phyloP scores from a whole-genome alignment of 2,113 vertebrate species.

The Apeltes quadracus region DNA sequence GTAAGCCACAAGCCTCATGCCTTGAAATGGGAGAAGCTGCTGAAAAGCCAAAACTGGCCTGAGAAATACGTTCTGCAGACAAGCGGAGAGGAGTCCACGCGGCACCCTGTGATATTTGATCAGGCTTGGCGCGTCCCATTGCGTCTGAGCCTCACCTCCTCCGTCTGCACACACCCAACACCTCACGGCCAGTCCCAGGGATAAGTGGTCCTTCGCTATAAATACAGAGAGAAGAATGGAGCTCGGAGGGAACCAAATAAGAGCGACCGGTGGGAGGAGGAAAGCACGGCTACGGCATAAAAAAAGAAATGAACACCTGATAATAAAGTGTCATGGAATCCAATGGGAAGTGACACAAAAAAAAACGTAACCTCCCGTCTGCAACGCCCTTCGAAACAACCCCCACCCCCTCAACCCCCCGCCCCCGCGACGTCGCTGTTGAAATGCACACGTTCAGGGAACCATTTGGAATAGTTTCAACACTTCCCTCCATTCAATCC shows the following conservation, averaged over 20 bases:
- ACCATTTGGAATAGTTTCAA: conserved; percentile 34
- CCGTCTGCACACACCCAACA: conserved; percentile 50
- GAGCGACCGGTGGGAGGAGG: conserved; percentile 16
- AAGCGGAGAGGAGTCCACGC: conserved; percentile 66
- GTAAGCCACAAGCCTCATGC: conserved; percentile 59
- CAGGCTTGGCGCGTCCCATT: conserved; percentile 50
- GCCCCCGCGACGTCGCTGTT: not conserved
- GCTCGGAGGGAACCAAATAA: conserved; percentile 43
- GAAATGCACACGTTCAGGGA: not conserved
- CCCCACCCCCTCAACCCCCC: too few species aligned
- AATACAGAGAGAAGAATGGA: conserved; percentile 64
- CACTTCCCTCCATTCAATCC: conserved; percentile 23
- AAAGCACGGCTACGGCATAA: conserved; percentile 21
- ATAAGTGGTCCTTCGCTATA: conserved; percentile 70
- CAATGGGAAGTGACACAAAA: conserved; percentile 23
- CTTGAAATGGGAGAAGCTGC: conserved; percentile 79
- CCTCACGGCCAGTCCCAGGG: conserved; percentile 59
- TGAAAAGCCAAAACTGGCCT: conserved; percentile 81
- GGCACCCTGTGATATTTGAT: conserved; percentile 77
- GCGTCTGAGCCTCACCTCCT: conserved; percentile 67
- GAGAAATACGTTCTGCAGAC: conserved; percentile 75
- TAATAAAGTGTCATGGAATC: conserved; percentile 50
- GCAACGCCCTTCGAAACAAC: conserved; percentile 9
- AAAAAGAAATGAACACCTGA: conserved; percentile 49
- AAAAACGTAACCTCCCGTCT: not conserved